Conservation (phyloP, 2,797 vertebrate species). For the Sebastes cheni region DNA sequence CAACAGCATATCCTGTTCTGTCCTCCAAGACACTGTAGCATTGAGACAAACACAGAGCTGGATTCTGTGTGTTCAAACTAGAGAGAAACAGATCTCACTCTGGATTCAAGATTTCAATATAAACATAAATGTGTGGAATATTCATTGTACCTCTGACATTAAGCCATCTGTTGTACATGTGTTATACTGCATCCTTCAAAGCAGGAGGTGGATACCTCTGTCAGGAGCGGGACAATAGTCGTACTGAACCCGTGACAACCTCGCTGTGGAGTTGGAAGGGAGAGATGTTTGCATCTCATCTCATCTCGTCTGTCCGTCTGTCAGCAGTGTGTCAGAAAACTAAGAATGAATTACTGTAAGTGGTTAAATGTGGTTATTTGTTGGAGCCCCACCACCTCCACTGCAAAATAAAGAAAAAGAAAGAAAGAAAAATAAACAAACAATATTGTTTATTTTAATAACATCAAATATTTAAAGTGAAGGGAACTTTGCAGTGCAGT, state of each 20-base stretch:
- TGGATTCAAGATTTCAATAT: constrained; percentile 34
- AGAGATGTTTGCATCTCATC: not conserved
- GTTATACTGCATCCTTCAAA: not conserved
- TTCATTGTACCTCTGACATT: constrained; percentile 14
- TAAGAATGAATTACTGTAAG: not conserved
- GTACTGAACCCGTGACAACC: not conserved
- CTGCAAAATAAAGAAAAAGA: not conserved
- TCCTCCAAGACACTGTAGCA: constrained; percentile 14
- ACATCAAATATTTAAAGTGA: not conserved
- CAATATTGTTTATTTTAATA: not conserved
- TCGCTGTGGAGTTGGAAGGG: not conserved
- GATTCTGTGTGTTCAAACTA: not conserved
- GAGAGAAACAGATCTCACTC: constrained; percentile 1
- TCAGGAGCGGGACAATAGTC: not conserved
- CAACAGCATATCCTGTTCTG: constrained; percentile 23
- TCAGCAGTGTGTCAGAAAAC: not conserved
- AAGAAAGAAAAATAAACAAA: not conserved
- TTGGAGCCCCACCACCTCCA: not conserved
- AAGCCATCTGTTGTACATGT: constrained; percentile 28
- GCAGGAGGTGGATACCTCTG: not conserved
- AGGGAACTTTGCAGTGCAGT: not conserved
- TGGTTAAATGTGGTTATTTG: not conserved
- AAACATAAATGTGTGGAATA: constrained; percentile 38
- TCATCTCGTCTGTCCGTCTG: not conserved
- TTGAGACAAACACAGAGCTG: not conserved